phyloP scores from a whole-genome alignment of 2,113 vertebrate genomes.

The Bombycilla garrulus region DNA sequence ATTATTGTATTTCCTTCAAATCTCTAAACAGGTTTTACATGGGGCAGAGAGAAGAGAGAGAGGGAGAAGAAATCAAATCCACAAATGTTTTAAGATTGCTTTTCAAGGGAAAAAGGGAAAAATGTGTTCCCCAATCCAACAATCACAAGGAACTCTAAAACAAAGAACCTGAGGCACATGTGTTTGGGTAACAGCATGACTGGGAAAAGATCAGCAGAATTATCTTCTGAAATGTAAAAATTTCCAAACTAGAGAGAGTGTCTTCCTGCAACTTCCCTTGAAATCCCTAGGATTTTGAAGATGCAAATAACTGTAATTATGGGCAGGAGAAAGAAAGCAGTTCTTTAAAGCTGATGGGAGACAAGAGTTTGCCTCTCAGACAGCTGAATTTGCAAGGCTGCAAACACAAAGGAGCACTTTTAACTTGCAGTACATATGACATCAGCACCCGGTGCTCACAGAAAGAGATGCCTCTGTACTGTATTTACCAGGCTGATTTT shows the following conservation, averaged over 20 bases:
- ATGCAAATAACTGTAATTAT: not conserved
- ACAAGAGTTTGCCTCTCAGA: not conserved
- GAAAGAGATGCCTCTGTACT: not conserved
- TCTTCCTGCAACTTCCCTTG: not conserved
- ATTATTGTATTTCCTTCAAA: not conserved
- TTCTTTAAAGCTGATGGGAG: not conserved
- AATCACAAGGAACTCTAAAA: not conserved
- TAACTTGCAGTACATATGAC: not conserved
- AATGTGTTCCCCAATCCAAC: not conserved
- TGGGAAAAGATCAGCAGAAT: not conserved
- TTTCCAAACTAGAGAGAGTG: not conserved
- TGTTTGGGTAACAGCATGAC: rapidly evolving
- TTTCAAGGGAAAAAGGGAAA: not conserved
- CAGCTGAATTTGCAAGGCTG: not conserved
- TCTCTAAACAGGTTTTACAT: not conserved
- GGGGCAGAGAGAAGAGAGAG: rapidly evolving
- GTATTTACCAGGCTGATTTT: not conserved
- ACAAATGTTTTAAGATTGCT: not conserved
- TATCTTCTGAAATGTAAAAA: not conserved
- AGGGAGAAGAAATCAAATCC: not conserved
- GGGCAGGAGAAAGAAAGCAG: not conserved
- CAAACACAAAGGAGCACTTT: not conserved
- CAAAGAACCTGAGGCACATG: not conserved
- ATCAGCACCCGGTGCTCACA: not conserved
- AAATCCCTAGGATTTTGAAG: not conserved